Evolutionary conservation across 2,888 invertebrate genomes (phyloP), one percentile per base, ranked within the genome.

Genomic region (Didymodactylos carnosus): DNA sequence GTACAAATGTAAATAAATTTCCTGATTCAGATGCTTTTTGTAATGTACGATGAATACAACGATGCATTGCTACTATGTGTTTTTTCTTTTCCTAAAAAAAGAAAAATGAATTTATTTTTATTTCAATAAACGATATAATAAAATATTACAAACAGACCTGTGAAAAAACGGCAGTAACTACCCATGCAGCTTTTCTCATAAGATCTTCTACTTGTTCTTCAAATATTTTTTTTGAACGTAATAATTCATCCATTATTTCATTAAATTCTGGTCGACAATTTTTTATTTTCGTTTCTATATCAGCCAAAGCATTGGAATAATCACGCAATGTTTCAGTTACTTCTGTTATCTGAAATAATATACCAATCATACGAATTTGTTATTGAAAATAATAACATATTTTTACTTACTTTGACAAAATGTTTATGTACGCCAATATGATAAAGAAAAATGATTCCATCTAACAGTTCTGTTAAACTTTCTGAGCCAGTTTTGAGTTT

Each of bases 121-220:
- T 51, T 72, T 72, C 39, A 10, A 39, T 35, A 72, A 14, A 25
- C 4, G 41, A 73, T 6, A 70, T 13, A 43, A 41, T 40, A 75
- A 27, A 14, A n/a, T 46, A 29, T 35, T 1, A 29, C 39, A 40
- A 43, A 77, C 77, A 75, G 77, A 82, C 82, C 78, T 86, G 83
- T 0, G 88, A 88, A 84, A 88, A 89, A 16, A 88, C 86, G 0
- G 87, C 88, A 0, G 88, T 88, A 1, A 87, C 86, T 35, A 89
- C 86, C 88, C 89, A 89, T 5, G 87, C 88, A 87, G 89, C 88
- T 79, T 88, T 88, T 25, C 88, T 82, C 0, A 88, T 80, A 84
- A 85, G 84, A 82, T 88, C 84, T 78, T 86, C 86, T 79, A 85
- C 83, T 78, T 87, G 86, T 73, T 86, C 86, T 78, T 86, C 84